Percentiles rank a stretch among this genome's conserved stretches.
These are phyloP conservation scores for Aldabrachelys gigantea DNA, from an alignment of 2,113 vertebrate species.

Conservation along the genomic window DNA sequence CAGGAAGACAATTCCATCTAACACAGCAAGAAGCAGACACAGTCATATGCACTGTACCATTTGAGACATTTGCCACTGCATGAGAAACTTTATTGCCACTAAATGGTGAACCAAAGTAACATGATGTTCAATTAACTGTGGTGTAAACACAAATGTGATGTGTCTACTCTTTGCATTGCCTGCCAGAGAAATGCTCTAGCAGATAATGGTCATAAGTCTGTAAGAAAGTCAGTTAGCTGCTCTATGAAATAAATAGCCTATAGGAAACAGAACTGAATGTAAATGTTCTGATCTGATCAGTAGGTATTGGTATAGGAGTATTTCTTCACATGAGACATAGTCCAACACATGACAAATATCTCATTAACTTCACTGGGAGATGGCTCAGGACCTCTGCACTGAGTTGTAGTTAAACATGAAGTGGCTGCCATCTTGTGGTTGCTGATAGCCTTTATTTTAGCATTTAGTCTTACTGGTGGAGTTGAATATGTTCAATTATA, in stretches of 20 bases:
- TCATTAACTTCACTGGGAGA: not conserved
- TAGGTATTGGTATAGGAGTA: not conserved
- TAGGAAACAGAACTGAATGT: not conserved
- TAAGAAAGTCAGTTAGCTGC: not conserved
- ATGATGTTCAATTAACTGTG: not conserved
- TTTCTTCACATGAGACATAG: not conserved
- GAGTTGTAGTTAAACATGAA: not conserved
- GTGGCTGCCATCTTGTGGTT: slow-evolving; percentile 66
- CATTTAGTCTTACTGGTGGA: not conserved
- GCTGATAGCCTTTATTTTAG: not conserved
- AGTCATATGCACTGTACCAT: not conserved
- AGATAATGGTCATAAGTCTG: not conserved
- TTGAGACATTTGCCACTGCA: not conserved
- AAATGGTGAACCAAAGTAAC: not conserved
- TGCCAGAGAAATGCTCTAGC: not conserved
- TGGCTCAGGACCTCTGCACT: not conserved
- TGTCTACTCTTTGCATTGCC: not conserved
- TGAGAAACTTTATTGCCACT: not conserved
- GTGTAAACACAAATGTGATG: accelerated
- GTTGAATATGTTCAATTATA: not conserved
- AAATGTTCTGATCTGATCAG: not conserved
- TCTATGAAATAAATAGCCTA: not conserved
- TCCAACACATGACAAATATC: not conserved
- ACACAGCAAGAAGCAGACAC: not conserved
- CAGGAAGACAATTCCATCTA: not conserved